Conservation (phyloP, 2,888 invertebrate species). For the Eilema depressum region DNA sequence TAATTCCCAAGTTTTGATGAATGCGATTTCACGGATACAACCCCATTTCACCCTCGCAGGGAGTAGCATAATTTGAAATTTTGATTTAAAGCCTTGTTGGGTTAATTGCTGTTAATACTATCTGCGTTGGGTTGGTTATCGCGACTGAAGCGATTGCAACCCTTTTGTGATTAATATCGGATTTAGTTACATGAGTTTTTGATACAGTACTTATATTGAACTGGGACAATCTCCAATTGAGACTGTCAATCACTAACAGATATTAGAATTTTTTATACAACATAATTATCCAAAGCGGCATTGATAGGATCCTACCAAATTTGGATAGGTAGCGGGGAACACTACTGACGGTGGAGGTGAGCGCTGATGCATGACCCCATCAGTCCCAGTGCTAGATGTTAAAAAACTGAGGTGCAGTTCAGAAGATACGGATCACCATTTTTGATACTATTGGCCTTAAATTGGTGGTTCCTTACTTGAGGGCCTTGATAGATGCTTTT, state of each 20-base stretch:
- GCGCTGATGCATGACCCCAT: too few relatives aligned
- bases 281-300: too few relatives aligned
- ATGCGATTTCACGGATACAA: conserved; percentile 81
- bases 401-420: too few relatives aligned
- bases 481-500: too few relatives aligned
- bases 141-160: conserved; percentile 34
- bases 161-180: conserved; percentile 25
- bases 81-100: conserved; percentile 76
- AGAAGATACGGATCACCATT: too few relatives aligned
- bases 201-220: background rate
- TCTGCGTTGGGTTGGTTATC: conserved; percentile 42
- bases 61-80: conserved; percentile 77
- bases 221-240: background rate
- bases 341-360: too few relatives aligned
- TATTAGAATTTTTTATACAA: too few relatives aligned
- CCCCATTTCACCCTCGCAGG: conserved; percentile 56
- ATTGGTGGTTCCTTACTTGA: too few relatives aligned
- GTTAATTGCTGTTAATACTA: conserved; percentile 72
- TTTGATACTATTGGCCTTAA: too few relatives aligned
- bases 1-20: conserved; percentile 85
- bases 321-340: too few relatives aligned
- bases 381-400: too few relatives aligned
- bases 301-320: too few relatives aligned
- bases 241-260: background rate
- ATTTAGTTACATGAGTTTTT: background rate